Evolutionary conservation across 2,797 vertebrate genomes (phyloP).

Genomic region (Argyrosomus regius): DNA sequence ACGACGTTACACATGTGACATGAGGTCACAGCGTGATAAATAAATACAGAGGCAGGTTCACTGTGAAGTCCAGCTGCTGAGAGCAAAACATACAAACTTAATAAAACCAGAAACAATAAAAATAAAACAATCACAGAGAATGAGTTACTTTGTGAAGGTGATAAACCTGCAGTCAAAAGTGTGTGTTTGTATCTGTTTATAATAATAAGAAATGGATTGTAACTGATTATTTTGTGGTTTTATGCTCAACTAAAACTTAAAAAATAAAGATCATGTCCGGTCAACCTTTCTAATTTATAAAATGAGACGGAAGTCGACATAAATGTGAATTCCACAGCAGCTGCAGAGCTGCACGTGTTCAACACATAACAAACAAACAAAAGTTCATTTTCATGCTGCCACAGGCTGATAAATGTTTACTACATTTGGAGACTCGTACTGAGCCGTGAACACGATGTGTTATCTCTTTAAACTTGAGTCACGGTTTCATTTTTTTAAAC

Average conservation of each 20-base stretch:
- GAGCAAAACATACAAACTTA: not conserved
- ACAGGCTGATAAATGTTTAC: not conserved
- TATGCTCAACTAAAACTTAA: not conserved
- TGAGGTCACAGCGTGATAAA: rapidly evolving
- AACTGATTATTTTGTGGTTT: not conserved
- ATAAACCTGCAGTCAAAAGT: not conserved
- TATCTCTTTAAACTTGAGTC: not conserved
- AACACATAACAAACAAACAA: not conserved
- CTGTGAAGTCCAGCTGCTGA: not conserved
- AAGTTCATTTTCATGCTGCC: not conserved
- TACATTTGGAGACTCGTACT: too few relatives aligned
- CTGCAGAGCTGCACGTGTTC: not conserved
- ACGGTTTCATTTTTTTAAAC: not conserved
- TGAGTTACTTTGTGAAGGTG: too few relatives aligned
- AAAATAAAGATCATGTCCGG: not conserved
- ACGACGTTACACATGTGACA: not conserved
- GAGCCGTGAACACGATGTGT: not conserved
- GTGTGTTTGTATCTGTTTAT: not conserved
- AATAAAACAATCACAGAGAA: not conserved
- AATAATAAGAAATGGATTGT: not conserved
- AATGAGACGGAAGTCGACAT: not conserved
- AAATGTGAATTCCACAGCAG: not conserved
- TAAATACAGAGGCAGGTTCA: too few relatives aligned
- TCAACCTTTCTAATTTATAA: not conserved
- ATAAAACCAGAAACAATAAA: not conserved